phyloP scores from a whole-genome alignment of 2,797 vertebrate genomes.

The Mergus octosetaceus region DNA sequence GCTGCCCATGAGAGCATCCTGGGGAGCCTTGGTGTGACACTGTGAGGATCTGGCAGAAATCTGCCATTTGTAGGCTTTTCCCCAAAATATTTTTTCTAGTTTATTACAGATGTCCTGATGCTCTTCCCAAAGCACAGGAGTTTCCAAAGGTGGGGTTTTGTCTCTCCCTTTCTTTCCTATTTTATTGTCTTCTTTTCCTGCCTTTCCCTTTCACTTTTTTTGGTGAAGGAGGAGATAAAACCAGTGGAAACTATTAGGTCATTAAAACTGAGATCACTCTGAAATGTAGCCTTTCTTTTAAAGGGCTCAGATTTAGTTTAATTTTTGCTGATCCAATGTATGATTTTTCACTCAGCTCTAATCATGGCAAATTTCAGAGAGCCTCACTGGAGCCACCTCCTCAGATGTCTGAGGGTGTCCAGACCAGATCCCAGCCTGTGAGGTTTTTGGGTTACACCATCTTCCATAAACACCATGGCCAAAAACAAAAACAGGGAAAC shows the following conservation, averaged over 20 bases:
- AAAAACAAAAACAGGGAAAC: neutral
- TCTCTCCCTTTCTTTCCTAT: neutral
- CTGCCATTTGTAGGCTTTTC: accelerated
- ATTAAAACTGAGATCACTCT: neutral
- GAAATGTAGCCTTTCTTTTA: neutral
- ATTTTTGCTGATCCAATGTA: neutral
- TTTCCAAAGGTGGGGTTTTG: neutral
- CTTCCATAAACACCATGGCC: neutral
- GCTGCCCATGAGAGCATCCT: neutral
- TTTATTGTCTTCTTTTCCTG: neutral
- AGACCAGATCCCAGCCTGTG: neutral
- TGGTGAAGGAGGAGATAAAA: neutral
- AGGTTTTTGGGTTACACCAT: neutral
- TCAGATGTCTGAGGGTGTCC: neutral
- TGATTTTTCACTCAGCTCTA: neutral
- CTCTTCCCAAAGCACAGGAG: neutral
- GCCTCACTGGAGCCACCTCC: neutral
- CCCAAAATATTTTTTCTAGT: neutral
- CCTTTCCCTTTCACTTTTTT: neutral
- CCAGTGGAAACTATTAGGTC: neutral
- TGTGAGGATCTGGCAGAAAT: neutral
- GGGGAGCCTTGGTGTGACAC: neutral
- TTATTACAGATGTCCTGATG: neutral
- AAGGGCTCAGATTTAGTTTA: neutral
- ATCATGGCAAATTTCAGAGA: neutral